phyloP scores from a whole-genome alignment of 2,888 invertebrate species.

The Diarsia mendica region DNA sequence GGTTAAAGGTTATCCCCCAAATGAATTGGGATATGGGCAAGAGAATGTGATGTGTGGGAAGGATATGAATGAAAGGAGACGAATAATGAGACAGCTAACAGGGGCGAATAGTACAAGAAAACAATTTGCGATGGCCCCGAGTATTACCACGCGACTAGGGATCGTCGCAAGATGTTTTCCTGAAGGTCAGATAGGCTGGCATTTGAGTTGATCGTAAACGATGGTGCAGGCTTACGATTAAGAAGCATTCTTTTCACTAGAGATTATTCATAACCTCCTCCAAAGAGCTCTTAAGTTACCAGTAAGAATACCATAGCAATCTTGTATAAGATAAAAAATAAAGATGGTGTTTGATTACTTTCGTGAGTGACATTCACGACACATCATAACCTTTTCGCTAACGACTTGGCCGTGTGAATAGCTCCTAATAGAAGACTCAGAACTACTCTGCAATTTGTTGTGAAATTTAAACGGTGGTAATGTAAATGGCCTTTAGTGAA shows the following conservation, averaged over 20 bases:
- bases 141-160: background rate
- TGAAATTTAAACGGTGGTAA: background rate
- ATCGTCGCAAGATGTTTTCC: background rate
- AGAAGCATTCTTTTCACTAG: background rate
- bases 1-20: too few relatives aligned
- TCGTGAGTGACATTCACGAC: conserved; percentile 50
- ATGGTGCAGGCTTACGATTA: background rate
- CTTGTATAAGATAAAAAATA: background rate
- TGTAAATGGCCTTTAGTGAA: conserved; percentile 7
- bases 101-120: background rate
- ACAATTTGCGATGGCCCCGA: background rate
- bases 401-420: conserved; percentile 38
- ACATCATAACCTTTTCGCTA: conserved; percentile 39
- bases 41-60: background rate
- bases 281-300: background rate
- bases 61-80: background rate
- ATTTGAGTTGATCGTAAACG: background rate
- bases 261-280: background rate
- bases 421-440: conserved; percentile 26
- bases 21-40: background rate
- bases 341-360: conserved; percentile 9
- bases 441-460: conserved; percentile 29
- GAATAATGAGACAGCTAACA: background rate
- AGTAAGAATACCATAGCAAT: background rate
- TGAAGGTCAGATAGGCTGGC: background rate